Evolutionary conservation across 2,113 vertebrate genomes (phyloP).

Genomic region (Laticauda colubrina): DNA sequence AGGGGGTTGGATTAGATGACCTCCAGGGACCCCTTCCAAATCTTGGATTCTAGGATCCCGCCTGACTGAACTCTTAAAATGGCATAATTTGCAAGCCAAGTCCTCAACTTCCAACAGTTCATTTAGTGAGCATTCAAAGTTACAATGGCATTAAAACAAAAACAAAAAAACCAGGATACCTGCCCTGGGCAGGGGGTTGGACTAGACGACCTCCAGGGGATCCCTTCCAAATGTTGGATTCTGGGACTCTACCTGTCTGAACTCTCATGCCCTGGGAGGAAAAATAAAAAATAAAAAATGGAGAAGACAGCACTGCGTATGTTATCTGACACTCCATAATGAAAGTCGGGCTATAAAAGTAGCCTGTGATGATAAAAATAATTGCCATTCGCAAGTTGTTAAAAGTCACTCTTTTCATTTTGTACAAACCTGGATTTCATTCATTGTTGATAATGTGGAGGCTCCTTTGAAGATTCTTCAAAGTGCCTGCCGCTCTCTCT

Average conservation of each 20-base stretch:
- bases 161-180: rapidly evolving
- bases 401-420: not conserved
- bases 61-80: too few relatives aligned
- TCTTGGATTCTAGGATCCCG: too few relatives aligned
- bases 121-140: too few relatives aligned
- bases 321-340: not conserved
- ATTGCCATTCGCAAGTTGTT: not conserved
- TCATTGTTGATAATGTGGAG: not conserved
- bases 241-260: not conserved
- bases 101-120: too few relatives aligned
- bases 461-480: slow-evolving; percentile 28
- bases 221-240: not conserved
- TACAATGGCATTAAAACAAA: too few relatives aligned
- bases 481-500: slow-evolving; percentile 3
- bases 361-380: not conserved
- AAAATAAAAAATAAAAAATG: not conserved
- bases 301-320: not conserved
- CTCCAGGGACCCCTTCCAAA: too few relatives aligned
- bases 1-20: too few relatives aligned
- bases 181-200: not conserved
- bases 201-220: not conserved
- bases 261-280: not conserved
- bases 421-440: not conserved
- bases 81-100: too few relatives aligned
- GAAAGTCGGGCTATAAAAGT: not conserved